Evolutionary conservation across 2,113 vertebrate species (phyloP).

Genomic region (Columbina picui): DNA sequence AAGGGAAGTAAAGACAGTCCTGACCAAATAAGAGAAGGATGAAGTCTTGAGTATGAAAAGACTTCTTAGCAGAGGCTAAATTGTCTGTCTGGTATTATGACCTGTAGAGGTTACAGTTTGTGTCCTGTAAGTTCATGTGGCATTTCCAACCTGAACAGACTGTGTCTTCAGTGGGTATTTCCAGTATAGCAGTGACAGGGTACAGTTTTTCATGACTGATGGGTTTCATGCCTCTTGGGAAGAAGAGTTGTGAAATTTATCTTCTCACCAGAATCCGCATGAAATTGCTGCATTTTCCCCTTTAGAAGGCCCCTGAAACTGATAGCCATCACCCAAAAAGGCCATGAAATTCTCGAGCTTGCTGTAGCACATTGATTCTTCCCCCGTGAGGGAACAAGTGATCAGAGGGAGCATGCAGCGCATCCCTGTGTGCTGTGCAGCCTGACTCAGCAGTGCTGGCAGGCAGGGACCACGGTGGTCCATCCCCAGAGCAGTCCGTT

Average conservation of each 20-base stretch:
- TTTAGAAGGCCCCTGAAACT: background rate
- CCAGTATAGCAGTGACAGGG: background rate
- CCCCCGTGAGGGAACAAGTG: fast-evolving
- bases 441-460: background rate
- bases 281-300: background rate
- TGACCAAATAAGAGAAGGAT: background rate
- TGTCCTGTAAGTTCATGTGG: background rate
- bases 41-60: background rate
- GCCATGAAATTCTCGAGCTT: background rate
- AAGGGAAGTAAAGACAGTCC: background rate
- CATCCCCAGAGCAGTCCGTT: too few relatives aligned
- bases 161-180: background rate
- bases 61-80: background rate
- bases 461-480: background rate
- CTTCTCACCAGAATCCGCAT: background rate
- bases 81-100: background rate
- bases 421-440: fast-evolving
- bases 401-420: background rate
- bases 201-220: background rate
- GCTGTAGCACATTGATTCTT: background rate
- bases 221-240: background rate
- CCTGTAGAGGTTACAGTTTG: background rate
- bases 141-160: background rate
- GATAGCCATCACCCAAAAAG: background rate
- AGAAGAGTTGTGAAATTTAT: background rate